These are phyloP conservation scores for Eueides isabella DNA, from an alignment of 1,140 invertebrate species.

Conservation along the genomic window DNA sequence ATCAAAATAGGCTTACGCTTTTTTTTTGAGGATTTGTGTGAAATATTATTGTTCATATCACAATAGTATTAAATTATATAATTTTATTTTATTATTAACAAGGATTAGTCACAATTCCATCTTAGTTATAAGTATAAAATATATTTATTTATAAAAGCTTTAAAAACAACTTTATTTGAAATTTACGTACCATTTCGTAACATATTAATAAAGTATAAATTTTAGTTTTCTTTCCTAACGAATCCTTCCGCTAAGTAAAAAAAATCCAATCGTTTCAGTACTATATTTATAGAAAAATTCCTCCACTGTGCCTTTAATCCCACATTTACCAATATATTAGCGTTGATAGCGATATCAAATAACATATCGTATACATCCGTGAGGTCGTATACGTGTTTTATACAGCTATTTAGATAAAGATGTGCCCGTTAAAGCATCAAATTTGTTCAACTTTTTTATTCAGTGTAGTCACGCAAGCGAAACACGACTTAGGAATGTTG, in stretches of 20 bases:
- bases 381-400: conserved; percentile 26
- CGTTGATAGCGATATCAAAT: conserved; percentile 17
- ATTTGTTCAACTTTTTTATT: conserved; percentile 65
- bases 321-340: conserved; percentile 11
- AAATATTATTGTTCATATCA: background rate
- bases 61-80: background rate
- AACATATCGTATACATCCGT: conserved; percentile 17
- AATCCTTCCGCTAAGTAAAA: background rate
- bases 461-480: conserved; percentile 57
- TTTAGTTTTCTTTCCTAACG: too few species aligned
- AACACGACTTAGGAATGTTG: conserved; percentile 64
- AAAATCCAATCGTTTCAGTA: background rate
- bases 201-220: too few species aligned
- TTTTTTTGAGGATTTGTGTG: background rate
- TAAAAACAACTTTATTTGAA: too few species aligned
- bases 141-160: too few species aligned
- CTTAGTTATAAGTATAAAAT: too few species aligned
- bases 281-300: background rate
- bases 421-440: conserved; percentile 54
- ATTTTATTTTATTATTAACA: background rate
- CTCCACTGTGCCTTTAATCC: background rate
- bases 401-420: conserved; percentile 37
- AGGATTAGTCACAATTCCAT: too few species aligned
- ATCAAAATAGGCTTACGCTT: conserved; percentile 5
- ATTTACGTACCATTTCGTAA: too few species aligned